Percentiles rank a stretch among this genome's conserved stretches.
These are phyloP conservation scores for Tapirus indicus DNA, from an alignment of 2,797 vertebrate genomes.

Conservation along the genomic window DNA sequence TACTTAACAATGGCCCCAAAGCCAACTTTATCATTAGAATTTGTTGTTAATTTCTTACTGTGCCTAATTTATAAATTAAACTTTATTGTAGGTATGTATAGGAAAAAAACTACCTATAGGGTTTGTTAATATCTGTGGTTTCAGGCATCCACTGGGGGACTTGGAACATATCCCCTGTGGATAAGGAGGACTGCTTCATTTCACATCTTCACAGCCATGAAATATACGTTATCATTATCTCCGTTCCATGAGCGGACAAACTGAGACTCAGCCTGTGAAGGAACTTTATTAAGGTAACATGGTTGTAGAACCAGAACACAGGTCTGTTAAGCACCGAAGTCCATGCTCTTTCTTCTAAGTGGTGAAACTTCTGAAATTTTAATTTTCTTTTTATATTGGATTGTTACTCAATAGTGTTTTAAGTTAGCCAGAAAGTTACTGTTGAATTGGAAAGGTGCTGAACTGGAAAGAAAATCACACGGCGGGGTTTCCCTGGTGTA, in stretches of 20 bases:
- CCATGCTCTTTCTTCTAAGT: neutral
- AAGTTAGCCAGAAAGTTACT: neutral
- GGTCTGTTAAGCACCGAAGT: neutral
- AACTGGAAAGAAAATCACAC: constrained; percentile 7
- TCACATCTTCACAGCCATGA: neutral
- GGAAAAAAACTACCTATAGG: too few species aligned
- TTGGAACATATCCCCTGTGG: too few species aligned
- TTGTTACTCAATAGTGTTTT: constrained; percentile 42
- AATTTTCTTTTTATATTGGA: neutral
- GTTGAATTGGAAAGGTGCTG: neutral
- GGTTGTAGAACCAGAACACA: neutral
- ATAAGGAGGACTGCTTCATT: neutral
- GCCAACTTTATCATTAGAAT: too few species aligned
- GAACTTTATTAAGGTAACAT: neutral
- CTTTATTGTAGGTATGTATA: too few species aligned
- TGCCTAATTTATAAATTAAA: too few species aligned
- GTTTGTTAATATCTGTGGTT: too few species aligned
- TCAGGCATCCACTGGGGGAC: too few species aligned
- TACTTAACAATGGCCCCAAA: too few species aligned
- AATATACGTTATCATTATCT: neutral
- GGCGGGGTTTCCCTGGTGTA: constrained; percentile 67
- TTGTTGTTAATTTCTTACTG: too few species aligned
- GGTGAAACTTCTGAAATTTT: neutral
- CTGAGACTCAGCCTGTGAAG: neutral
- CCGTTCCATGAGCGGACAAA: neutral